Conservation (phyloP, 2,113 vertebrate species). For the Pangasianodon gigas region DNA sequence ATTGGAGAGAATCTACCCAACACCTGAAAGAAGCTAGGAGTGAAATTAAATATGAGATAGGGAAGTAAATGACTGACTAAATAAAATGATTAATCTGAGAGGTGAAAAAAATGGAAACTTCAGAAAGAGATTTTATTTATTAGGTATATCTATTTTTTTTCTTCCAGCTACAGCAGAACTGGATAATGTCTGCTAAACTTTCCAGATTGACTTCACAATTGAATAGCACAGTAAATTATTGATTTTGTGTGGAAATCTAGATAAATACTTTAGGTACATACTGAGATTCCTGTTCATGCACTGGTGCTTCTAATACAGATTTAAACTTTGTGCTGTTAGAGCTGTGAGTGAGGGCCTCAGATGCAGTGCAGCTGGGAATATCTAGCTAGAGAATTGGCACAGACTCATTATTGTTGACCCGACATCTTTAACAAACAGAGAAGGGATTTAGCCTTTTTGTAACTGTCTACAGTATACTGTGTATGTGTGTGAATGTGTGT, state of each 20-base stretch:
- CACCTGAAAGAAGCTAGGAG: neutral
- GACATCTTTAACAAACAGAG: constrained; percentile 37
- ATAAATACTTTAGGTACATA: neutral
- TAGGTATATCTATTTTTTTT: neutral
- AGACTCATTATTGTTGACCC: constrained; percentile 8
- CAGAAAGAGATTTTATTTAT: neutral
- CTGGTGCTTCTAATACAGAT: neutral
- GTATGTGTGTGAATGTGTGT: neutral
- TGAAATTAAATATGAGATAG: neutral
- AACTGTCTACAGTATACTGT: neutral
- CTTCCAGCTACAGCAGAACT: neutral
- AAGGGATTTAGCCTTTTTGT: constrained; percentile 5
- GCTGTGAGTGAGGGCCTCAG: neutral
- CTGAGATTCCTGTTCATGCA: neutral
- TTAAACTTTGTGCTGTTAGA: neutral
- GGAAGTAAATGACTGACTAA: neutral
- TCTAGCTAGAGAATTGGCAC: constrained; percentile 25
- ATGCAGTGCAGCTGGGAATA: neutral
- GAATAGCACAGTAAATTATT: neutral
- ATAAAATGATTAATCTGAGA: neutral
- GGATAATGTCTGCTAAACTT: neutral
- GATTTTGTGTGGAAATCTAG: neutral
- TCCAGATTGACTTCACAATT: neutral
- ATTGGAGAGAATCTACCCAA: neutral
- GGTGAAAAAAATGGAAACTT: neutral